Evolutionary conservation across 2,113 vertebrate genomes (phyloP).

Genomic region (Sinocyclocheilus maitianheensis): DNA sequence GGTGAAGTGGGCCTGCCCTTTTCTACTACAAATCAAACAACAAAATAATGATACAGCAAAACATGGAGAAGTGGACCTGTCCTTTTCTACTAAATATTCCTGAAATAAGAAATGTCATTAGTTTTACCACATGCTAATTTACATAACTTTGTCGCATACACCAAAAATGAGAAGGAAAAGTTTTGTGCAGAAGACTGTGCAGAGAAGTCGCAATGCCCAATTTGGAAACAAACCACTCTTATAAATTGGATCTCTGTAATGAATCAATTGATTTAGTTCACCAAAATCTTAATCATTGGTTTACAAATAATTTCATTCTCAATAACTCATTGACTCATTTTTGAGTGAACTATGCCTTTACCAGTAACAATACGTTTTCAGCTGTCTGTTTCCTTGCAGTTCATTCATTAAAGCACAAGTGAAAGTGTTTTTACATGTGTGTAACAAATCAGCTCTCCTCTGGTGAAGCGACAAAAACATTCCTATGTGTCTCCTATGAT

Average conservation of each 20-base stretch:
- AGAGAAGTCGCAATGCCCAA: too few species aligned
- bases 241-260: neutral
- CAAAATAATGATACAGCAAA: neutral
- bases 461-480: constrained; percentile 16
- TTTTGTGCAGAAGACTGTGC: too few species aligned
- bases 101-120: neutral
- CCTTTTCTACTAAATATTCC: neutral
- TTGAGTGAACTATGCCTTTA: neutral
- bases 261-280: neutral
- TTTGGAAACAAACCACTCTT: neutral
- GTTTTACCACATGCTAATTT: neutral
- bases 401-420: neutral
- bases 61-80: neutral
- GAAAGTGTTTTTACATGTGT: constrained; percentile 23
- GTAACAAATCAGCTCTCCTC: constrained; percentile 18
- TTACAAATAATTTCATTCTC: neutral
- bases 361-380: neutral
- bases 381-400: neutral
- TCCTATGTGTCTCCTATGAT: constrained; percentile 30
- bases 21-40: neutral
- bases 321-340: neutral
- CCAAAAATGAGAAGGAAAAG: neutral
- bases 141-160: neutral
- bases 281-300: neutral
- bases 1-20: too few species aligned